These are phyloP conservation scores for Acrocyrtus sp. DNA, from an alignment of 2,888 invertebrate species.

Conservation along the genomic window DNA sequence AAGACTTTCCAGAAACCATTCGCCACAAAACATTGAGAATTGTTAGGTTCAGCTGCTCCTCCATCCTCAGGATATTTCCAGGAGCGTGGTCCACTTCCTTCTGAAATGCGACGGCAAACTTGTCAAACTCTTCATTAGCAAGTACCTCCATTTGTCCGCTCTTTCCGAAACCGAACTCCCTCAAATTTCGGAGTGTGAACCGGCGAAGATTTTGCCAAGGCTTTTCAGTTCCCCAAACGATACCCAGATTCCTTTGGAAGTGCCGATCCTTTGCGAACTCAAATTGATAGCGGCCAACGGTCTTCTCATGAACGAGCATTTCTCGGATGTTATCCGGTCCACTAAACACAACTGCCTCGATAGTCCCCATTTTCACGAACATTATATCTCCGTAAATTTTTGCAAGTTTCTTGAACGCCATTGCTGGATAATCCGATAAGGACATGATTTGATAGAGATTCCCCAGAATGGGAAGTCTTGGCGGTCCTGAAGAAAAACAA, in stretches of 20 bases:
- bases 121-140: slow-evolving; percentile 20
- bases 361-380: slow-evolving; percentile 20
- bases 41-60: slow-evolving; percentile 4
- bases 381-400: slow-evolving; percentile 29
- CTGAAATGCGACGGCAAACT: neutral
- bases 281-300: slow-evolving; percentile 12
- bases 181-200: slow-evolving; percentile 21
- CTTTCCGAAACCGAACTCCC: slow-evolving; percentile 38
- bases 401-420: slow-evolving; percentile 4
- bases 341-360: slow-evolving; percentile 14
- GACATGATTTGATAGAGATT: slow-evolving; percentile 10
- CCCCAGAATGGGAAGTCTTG: slow-evolving; percentile 19
- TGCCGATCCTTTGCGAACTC: slow-evolving; percentile 10
- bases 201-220: slow-evolving; percentile 22
- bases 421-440: neutral
- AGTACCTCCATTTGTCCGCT: slow-evolving; percentile 14
- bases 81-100: neutral
- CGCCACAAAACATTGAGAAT: slow-evolving; percentile 26
- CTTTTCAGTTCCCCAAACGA: slow-evolving; percentile 19
- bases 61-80: slow-evolving; percentile 1
- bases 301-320: slow-evolving; percentile 15
- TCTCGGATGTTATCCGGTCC: slow-evolving; percentile 7
- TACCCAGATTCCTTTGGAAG: too few relatives aligned
- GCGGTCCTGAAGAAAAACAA: slow-evolving; percentile 7
- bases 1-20: slow-evolving; percentile 22